A percentile compares a stretch with the other conserved stretches of the same genome.
Evolutionary conservation across 2,888 invertebrate genomes (phyloP).

Genomic region (Drosophila pseudotalamancana): DNA sequence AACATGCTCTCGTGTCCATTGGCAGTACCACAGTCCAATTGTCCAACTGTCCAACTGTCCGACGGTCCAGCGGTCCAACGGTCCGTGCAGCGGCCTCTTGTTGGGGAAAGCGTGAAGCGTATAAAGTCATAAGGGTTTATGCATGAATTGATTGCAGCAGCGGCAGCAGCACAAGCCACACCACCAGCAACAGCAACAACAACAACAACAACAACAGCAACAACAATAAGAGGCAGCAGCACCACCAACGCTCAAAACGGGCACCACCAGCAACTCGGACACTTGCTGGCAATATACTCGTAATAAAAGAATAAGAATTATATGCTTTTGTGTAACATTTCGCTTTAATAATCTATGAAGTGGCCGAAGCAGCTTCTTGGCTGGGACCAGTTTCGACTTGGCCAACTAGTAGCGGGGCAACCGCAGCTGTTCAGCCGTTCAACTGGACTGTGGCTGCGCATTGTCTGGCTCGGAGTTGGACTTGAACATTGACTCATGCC

Average conservation of each 20-base stretch:
- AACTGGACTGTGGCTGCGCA: slow-evolving; percentile 12
- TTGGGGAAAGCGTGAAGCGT: slow-evolving; percentile 80
- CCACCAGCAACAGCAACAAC: neutral
- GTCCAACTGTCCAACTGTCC: slow-evolving; percentile 13
- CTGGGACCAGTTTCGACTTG: slow-evolving; percentile 24
- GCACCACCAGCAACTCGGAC: slow-evolving; percentile 21
- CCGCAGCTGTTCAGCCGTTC: slow-evolving; percentile 40
- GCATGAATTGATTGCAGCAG: slow-evolving; percentile 78
- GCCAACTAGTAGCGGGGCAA: slow-evolving; percentile 18
- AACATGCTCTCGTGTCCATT: slow-evolving; percentile 53
- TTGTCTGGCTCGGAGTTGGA: neutral
- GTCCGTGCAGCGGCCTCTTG: slow-evolving; percentile 56
- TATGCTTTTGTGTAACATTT: slow-evolving; percentile 73
- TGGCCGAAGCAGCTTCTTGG: slow-evolving; percentile 45
- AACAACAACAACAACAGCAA: neutral
- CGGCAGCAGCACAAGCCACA: neutral
- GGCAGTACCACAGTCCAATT: slow-evolving; percentile 20
- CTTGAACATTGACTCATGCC: slow-evolving; percentile 22
- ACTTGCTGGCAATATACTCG: slow-evolving; percentile 41
- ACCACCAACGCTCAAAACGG: neutral
- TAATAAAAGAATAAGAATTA: slow-evolving; percentile 73
- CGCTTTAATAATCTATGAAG: slow-evolving; percentile 81
- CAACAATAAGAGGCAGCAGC: neutral
- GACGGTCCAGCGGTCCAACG: slow-evolving; percentile 42
- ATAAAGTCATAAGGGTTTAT: slow-evolving; percentile 79